Evolutionary conservation across 2,797 vertebrate species (phyloP).

Genomic region (Picus viridis): DNA sequence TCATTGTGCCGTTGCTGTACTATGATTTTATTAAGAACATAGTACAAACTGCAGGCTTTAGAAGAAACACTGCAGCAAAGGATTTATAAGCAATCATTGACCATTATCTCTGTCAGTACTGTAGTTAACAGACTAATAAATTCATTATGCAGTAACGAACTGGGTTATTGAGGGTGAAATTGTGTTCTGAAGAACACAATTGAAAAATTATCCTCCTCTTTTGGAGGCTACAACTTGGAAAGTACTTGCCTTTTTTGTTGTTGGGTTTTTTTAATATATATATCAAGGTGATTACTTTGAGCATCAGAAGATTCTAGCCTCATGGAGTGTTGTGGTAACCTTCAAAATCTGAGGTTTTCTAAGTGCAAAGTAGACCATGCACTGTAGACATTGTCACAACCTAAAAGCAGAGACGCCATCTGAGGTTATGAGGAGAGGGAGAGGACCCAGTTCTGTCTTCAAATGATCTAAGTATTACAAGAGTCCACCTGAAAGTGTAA

Average conservation of each 20-base stretch:
- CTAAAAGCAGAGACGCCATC: background rate
- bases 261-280: background rate
- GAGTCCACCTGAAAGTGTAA: background rate
- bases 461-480: background rate
- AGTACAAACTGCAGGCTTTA: background rate
- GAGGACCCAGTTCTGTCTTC: background rate
- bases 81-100: background rate
- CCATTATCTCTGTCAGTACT: background rate
- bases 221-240: background rate
- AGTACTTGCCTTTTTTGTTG: background rate
- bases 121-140: background rate
- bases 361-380: background rate
- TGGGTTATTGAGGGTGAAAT: background rate
- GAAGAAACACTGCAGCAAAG: background rate
- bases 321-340: rapidly evolving
- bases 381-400: background rate
- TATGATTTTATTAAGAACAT: conserved; percentile 42
- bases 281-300: background rate
- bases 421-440: background rate
- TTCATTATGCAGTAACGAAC: background rate
- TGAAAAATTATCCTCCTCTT: background rate
- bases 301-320: background rate
- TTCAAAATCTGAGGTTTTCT: background rate
- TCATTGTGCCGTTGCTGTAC: background rate
- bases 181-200: background rate